Base-by-base conservation (phyloP, 2,888 invertebrate genomes). In the Dusona sp. region DNA sequence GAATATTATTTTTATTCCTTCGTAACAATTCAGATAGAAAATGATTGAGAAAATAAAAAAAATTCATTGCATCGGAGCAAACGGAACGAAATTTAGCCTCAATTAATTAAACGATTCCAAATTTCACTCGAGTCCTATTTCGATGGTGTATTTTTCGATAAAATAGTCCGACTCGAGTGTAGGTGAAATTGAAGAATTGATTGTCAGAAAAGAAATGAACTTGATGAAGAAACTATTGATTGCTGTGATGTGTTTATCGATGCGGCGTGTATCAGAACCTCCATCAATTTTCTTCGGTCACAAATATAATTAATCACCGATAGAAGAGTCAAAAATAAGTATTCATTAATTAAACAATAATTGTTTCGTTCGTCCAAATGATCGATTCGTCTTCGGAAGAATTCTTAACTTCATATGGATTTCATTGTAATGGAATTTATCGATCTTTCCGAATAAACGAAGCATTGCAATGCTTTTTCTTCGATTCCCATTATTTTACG, bases 181-280 rank as follows among this genome's bases (percentile, higher is more conserved):
- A 29, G 7, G 16, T 61, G 61, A 61, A 61, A 61, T 13, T 61
- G 61, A 61, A 61, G 61, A 29, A 61, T 61, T 13, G 25, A 61
- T 61, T 29, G 61, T 29, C 61, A 29, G 9, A 16, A 16, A 25
- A 61, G 61, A 0, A 61, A 61, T 1, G 61, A 61, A 29, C 29
- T 61, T 29, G 29, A 61, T 61, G 61, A 61, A 61, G 61, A 61
- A 61, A 61, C 61, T 61, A 61, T 61, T 29, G 29, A 61, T 61
- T 61, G 61, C 11, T 29, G 29, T 6, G 61, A 57, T 13, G 57
- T 57, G 57, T 57, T 57, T 25, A 13, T 57, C 57, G 57, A 57
- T 57, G 25, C 57, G 25, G 57, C 13, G 13, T 13, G 57, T 25
- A 3, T 25, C 57, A 57, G 25, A 25, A 4, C 25, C 25, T 25